A percentile compares a stretch with the other conserved stretches of the same genome.
Evolutionary conservation across 2,797 vertebrate genomes (phyloP).

Genomic region (Zalophus californianus): DNA sequence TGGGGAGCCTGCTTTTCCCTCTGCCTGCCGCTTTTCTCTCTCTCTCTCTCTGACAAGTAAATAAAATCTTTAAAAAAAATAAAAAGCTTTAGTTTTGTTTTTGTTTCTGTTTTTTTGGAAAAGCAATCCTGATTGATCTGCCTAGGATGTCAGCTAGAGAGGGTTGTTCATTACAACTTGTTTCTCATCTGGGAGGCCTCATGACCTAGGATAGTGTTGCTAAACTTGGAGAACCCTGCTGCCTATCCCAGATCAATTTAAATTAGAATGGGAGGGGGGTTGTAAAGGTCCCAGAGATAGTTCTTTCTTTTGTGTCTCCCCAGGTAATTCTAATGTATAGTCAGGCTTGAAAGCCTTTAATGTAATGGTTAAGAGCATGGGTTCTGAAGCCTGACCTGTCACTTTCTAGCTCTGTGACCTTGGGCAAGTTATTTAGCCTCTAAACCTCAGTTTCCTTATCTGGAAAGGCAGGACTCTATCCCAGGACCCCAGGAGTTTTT

Average conservation of each 20-base stretch:
- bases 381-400: slow-evolving; percentile 13
- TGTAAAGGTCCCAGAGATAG: background rate
- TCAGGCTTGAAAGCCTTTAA: background rate
- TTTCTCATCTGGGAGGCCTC: background rate
- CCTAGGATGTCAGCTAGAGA: background rate
- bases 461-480: background rate
- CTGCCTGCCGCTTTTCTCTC: too few relatives aligned
- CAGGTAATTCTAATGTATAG: background rate
- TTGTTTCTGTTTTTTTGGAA: background rate
- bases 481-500: background rate
- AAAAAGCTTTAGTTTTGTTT: background rate
- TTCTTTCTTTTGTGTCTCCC: background rate
- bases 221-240: background rate
- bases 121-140: background rate
- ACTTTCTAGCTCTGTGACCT: background rate
- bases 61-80: background rate
- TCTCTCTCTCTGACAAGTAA: too few relatives aligned
- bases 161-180: background rate
- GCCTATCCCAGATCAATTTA: background rate
- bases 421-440: background rate
- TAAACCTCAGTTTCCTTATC: background rate
- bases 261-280: background rate
- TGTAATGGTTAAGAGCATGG: background rate
- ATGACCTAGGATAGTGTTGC: background rate
- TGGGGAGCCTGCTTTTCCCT: too few relatives aligned